Evolutionary conservation across 2,113 vertebrate species (phyloP).

Genomic region (Strigops habroptila): DNA sequence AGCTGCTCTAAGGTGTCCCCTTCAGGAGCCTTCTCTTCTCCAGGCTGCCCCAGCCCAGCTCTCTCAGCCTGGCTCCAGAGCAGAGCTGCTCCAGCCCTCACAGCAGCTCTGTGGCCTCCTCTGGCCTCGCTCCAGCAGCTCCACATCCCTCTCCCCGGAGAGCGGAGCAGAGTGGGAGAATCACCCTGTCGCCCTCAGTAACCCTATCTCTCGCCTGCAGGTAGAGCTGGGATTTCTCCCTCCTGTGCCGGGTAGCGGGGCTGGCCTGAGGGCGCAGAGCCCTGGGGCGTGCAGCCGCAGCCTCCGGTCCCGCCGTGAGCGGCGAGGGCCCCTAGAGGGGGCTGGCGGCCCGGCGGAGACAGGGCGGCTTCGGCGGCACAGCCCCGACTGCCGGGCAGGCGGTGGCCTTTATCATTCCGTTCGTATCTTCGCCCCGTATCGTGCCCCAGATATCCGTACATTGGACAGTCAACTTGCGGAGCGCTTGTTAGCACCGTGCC

Average conservation of each 20-base stretch:
- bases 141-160: background rate
- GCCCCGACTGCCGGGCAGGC: background rate
- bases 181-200: accelerated
- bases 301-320: background rate
- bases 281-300: background rate
- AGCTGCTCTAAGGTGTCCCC: no score
- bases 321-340: constrained; percentile 36
- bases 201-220: background rate
- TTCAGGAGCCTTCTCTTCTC: background rate
- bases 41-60: background rate
- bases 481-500: background rate
- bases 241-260: background rate
- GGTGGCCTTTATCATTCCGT: background rate
- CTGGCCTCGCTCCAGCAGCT: background rate
- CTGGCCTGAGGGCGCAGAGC: background rate
- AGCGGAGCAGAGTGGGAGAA: background rate
- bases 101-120: background rate
- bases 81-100: background rate
- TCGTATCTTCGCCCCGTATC: background rate
- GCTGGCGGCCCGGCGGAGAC: constrained; percentile 9
- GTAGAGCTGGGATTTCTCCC: background rate
- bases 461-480: background rate
- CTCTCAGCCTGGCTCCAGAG: background rate
- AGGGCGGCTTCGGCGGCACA: background rate
- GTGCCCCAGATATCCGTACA: background rate